phyloP scores from a whole-genome alignment of 2,113 vertebrate genomes.

The Sceloporus undulatus region DNA sequence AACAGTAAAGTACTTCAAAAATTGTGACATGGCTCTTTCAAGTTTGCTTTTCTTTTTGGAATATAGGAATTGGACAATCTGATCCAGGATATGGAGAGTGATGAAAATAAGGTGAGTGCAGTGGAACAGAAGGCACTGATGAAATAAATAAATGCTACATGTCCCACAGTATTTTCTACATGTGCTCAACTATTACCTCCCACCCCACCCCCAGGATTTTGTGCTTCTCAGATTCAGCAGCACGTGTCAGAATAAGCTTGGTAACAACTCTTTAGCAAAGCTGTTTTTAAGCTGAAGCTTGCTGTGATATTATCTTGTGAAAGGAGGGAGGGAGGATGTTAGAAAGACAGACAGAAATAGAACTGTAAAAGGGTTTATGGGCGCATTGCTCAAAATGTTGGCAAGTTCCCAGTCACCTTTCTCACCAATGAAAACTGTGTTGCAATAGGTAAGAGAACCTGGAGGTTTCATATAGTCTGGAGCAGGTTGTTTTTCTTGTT shows the following conservation, averaged over 20 bases:
- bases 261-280: neutral
- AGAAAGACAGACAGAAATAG: neutral
- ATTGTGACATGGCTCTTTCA: neutral
- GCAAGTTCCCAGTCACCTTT: neutral
- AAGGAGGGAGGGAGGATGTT: neutral
- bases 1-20: neutral
- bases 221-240: conserved; percentile 3
- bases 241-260: conserved; percentile 28
- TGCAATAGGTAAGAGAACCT: neutral
- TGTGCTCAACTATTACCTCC: neutral
- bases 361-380: neutral
- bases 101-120: conserved; percentile 91
- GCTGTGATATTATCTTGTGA: neutral
- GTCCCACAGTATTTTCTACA: rapidly evolving
- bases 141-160: neutral
- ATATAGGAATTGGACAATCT: conserved; percentile 91
- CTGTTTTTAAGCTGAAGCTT: neutral
- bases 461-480: neutral
- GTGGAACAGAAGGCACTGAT: neutral
- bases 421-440: neutral
- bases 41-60: conserved; percentile 59
- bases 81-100: conserved; percentile 90
- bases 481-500: conserved; percentile 8
- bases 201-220: neutral
- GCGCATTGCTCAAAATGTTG: no score